Evolutionary conservation across 1,140 invertebrate species (phyloP).

Genomic region (Eufriesea mexicana): DNA sequence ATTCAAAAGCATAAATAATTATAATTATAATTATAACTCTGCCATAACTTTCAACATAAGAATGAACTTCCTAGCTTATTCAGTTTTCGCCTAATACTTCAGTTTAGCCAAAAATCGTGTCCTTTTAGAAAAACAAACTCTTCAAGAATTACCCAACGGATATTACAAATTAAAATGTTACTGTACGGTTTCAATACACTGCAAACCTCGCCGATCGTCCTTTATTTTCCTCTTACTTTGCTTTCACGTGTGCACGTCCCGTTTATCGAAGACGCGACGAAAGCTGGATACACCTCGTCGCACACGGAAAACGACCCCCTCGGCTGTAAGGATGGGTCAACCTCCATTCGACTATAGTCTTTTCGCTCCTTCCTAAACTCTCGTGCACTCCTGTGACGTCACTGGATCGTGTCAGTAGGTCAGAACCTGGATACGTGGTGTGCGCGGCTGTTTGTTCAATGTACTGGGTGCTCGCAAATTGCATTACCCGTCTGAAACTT

Average conservation of each 20-base stretch:
- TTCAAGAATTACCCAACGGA: too few species aligned
- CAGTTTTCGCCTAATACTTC: too few species aligned
- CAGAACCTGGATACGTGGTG: slow-evolving; percentile 72
- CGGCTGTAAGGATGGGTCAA: slow-evolving; percentile 35
- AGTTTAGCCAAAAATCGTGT: too few species aligned
- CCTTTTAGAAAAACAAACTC: too few species aligned
- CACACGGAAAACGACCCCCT: slow-evolving; percentile 16
- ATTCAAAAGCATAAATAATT: too few species aligned
- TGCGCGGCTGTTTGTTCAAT: slow-evolving; percentile 34
- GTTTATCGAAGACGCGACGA: neutral
- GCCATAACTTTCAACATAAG: too few species aligned
- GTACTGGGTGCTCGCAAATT: slow-evolving; percentile 52
- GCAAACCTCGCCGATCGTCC: neutral
- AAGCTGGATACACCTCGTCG: neutral
- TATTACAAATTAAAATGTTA: neutral
- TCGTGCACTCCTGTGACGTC: slow-evolving; percentile 72
- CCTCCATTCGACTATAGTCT: slow-evolving; percentile 16
- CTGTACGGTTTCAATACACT: slow-evolving; percentile 7
- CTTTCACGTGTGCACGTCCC: too few species aligned
- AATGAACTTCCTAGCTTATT: too few species aligned
- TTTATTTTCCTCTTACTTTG: neutral
- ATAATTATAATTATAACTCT: too few species aligned
- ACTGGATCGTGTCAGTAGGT: slow-evolving; percentile 76
- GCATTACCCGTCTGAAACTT: slow-evolving; percentile 12
- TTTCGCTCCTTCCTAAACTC: slow-evolving; percentile 49